Base-by-base conservation (phyloP, 2,113 vertebrate species). In the Parotia lawesii region DNA sequence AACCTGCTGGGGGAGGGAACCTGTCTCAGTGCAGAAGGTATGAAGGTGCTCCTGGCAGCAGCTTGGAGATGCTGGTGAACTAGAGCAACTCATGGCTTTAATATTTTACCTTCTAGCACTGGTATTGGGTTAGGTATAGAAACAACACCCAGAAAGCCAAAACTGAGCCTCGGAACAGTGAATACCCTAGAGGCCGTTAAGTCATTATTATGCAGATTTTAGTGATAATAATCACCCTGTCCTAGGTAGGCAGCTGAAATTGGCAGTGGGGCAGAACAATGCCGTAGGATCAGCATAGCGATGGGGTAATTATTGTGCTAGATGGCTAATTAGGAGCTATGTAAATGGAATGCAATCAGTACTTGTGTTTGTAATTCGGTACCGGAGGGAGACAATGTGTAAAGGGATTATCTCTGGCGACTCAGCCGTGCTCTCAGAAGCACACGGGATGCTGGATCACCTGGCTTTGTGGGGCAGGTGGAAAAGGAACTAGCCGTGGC, bases 201-300 rank as follows among this genome's bases (percentile, higher is more conserved):
- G 73, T 94, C 90, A 94, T 92, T 86, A 71, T 94, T 73, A 91
- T 64, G 56, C 78, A 90, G 35, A 76, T 90, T 77, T 91, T 60
- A 64, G 60, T 60, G 85, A 80, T 95, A 94, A 64, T 27, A 21
- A 77, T 93, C 60, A 62, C 31, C 42, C 18, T 76, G 56, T 87
- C 85, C 50, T 83, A 76, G 78, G 77, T 82, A 40, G 29, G 33
- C 69, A 80, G 69, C n/a, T 87, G 37, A 70, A 74, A 72, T 87
- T 94, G 87, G 78, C 83, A 60, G 65, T 17, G 20, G 45, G 51
- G 67, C 86, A 83, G 92, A 83, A 88, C 67, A 93, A 28, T 74
- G 88, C 79, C 72, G 13, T 28, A 67, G 53, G 60, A 77, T 94
- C 81, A 85, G 74, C 74, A 33, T 74, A 53, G 78, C 5, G 7